Evolutionary conservation across 2,888 invertebrate species (phyloP), one percentile per base, ranked within the genome.

Genomic region (Phasia obesa): DNA sequence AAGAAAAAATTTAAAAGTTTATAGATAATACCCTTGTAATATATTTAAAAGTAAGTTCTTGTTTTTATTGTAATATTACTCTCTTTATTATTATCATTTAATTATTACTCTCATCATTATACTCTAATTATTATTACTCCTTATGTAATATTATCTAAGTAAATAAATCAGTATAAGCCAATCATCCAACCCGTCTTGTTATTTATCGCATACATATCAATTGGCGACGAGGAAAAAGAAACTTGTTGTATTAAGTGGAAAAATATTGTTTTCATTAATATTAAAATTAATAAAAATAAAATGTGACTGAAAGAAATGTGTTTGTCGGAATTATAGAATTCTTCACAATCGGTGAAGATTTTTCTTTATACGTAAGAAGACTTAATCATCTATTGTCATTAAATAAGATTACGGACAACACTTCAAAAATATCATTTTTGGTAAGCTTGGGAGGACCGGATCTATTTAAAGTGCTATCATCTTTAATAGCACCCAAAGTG

Each of bases 301-400:
- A 59, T 35, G 42, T 60, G 60, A n/a, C 42, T 13, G 71, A 71
- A 38, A 31, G 59, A 71, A 55, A 73, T 60, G 62, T 53, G 15
- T 73, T 73, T 35, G 59, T 73, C 27, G 73, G 60, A 7, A 42
- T 25, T 42, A 73, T 62, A 21, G 60, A 73, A 38, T 51, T 62
- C n/a, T 73, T 62, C 62, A 74, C 53, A 19, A 17, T 74, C 13
- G 42, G 73, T 23, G 73, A 73, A 38, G 62, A 73, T 73, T 73
- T 73, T 73, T 25, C 49, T 13, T 62, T 73, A 35, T 73, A 73
- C 42, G n/a, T 42, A 4, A 31, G 62, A 62, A 31, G 73, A 42
- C 27, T 73, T 5, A 51, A 73, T 51, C 73, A 73, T 53, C 25
- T 70, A 6, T 53, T 64, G 13, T 42, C 62, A 23, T 53, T 62